These are phyloP conservation scores for Drosophila kepulauana DNA, from an alignment of 1,140 invertebrate genomes.

Conservation along the genomic window DNA sequence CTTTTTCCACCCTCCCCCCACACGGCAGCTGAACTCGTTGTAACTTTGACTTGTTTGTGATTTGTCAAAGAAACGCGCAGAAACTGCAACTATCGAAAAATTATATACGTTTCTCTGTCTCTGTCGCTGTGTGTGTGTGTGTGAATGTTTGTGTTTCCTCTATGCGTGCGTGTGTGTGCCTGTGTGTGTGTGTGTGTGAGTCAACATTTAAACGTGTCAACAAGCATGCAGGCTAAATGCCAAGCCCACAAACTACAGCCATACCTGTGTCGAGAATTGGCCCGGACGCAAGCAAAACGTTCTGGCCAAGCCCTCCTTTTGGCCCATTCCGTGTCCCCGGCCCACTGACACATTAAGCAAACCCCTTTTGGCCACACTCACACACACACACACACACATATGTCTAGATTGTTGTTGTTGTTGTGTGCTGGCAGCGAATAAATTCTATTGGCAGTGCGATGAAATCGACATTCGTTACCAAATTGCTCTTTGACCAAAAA, in stretches of 20 bases:
- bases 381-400: conserved; percentile 22
- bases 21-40: conserved; percentile 65
- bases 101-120: conserved; percentile 2
- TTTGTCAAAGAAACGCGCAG: conserved; percentile 59
- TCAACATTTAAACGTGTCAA: conserved; percentile 77
- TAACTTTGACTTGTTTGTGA: conserved; percentile 76
- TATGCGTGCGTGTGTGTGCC: conserved; percentile 9
- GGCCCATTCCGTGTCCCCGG: conserved; percentile 12
- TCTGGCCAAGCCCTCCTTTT: neutral
- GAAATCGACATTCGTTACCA: conserved; percentile 75
- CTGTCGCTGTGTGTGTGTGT: conserved; percentile 13
- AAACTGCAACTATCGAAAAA: conserved; percentile 7
- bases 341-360: conserved; percentile 76
- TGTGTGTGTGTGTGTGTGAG: conserved; percentile 50
- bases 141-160: conserved; percentile 6
- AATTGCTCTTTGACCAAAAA: conserved; percentile 62
- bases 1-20: neutral
- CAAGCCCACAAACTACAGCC: conserved; percentile 33
- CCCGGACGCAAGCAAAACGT: conserved; percentile 28
- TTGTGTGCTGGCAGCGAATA: conserved; percentile 59
- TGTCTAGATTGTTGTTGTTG: conserved; percentile 34
- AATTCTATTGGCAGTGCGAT: conserved; percentile 76
- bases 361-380: conserved; percentile 65
- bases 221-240: conserved; percentile 71
- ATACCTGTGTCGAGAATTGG: conserved; percentile 48